Base-by-base conservation (phyloP, 2,113 vertebrate genomes). In the Martes martes region DNA sequence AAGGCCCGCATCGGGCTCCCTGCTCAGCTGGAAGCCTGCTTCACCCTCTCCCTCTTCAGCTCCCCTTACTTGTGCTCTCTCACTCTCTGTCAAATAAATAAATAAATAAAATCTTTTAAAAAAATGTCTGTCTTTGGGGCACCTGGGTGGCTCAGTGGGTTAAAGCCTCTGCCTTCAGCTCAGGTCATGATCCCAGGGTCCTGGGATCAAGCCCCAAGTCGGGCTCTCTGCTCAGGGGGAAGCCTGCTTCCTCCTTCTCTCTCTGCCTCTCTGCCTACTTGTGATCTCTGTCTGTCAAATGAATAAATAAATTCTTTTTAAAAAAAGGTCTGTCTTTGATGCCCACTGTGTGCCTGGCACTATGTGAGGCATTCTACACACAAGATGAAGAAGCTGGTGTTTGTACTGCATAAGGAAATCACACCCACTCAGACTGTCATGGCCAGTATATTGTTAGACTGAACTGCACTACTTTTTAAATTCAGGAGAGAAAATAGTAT, bases 161-260 rank as follows among this genome's bases (percentile, higher is more conserved):
- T 52, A 16, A 15, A 52, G 15, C 50, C 50, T 15, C 50, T 16
- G 50, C 50, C 50, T 52, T 52, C 15, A 5, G 50, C 50, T 52
- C 15, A 0, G 50, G 50, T 52, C 50, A 52, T 52, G 50, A 52
- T 52, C 15, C 4, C 15, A 52, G 50, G 50, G 50, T 52, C 15
- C 50, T 16, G 50, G 50, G 50, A 52, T 52, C 4, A 3, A 52
- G 50, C 15, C 15, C 15, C 4, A 1, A 14, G 4, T 52, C 4
- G 1, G 4, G 50, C 15, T 52, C 50, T 52, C 15, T 52, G 50
- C 15, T 52, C 14, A 6, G 50, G 1, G 0, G 14, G 50, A 3
- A 52, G 15, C 15, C 50, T 52, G 50, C 50, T 52, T 52, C 50
- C 50, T 50, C 14, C 50, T 15, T 14, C 4, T 16, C 50, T 16